Percentiles rank a stretch among this genome's conserved stretches.
Evolutionary conservation across 2,888 invertebrate genomes (phyloP).

Genomic region (Perizoma flavofasciatum): DNA sequence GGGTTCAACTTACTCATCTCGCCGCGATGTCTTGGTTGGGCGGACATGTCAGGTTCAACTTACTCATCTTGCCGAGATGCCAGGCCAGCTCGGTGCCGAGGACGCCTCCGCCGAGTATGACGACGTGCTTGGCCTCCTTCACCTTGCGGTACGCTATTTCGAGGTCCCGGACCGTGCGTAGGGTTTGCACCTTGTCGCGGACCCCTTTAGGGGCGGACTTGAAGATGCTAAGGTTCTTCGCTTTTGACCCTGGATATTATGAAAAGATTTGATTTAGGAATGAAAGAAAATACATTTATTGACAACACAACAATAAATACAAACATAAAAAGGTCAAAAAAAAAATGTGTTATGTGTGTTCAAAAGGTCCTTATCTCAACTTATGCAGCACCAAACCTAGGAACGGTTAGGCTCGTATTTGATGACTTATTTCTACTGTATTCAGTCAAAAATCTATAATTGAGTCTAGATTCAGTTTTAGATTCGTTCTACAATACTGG

Average conservation of each 20-base stretch:
- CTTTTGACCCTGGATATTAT: constrained; percentile 54
- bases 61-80: constrained; percentile 64
- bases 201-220: constrained; percentile 64
- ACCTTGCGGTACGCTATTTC: constrained; percentile 68
- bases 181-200: constrained; percentile 53
- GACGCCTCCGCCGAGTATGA: constrained; percentile 65
- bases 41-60: constrained; percentile 43
- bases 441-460: no score
- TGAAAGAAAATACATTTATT: no score
- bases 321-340: no score
- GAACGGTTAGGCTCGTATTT: no score
- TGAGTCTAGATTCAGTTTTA: no score
- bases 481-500: no score
- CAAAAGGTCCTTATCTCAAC: no score
- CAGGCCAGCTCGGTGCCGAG: constrained; percentile 72
- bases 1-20: constrained; percentile 20
- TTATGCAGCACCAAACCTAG: no score
- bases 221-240: constrained; percentile 59
- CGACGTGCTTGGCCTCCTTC: constrained; percentile 59
- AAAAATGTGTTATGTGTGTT: no score
- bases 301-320: no score
- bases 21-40: constrained; percentile 68
- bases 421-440: no score
- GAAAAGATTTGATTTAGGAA: no score
- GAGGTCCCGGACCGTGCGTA: constrained; percentile 67